Evolutionary conservation across 2,113 vertebrate species (phyloP).

Genomic region (Arvicanthis niloticus): DNA sequence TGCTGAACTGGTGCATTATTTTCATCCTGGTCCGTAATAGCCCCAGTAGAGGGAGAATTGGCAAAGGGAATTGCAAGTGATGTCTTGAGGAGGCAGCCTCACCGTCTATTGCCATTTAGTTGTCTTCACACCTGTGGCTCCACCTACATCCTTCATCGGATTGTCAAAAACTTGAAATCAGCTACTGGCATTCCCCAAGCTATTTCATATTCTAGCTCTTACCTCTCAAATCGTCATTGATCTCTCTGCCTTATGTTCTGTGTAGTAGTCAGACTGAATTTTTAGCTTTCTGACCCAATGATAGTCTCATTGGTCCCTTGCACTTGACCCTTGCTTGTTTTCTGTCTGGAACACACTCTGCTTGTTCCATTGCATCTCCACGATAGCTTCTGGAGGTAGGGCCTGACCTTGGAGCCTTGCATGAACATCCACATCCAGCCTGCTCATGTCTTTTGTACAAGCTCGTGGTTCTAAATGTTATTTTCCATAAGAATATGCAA

Average conservation of each 20-base stretch:
- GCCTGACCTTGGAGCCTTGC: not conserved
- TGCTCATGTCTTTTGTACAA: not conserved
- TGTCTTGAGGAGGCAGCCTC: not conserved
- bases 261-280: not conserved
- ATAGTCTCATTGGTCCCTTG: not conserved
- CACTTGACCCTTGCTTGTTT: not conserved
- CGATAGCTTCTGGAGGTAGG: not conserved
- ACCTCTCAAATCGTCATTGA: not conserved
- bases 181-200: not conserved
- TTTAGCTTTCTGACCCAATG: not conserved
- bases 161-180: conserved; percentile 29
- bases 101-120: not conserved
- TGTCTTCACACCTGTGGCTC: conserved; percentile 55
- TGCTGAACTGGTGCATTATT: conserved; percentile 68
- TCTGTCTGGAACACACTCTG: not conserved
- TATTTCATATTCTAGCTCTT: not conserved
- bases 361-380: not conserved
- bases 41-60: conserved; percentile 46
- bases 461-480: not conserved
- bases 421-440: not conserved
- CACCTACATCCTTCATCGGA: conserved; percentile 34
- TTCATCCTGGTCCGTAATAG: conserved; percentile 61
- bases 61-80: conserved; percentile 60
- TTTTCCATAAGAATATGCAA: not conserved
- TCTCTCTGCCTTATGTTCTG: conserved; percentile 11